A percentile compares a stretch with the other conserved stretches of the same genome.
Conservation (phyloP, 2,113 vertebrate species). For the Neodontobutis hainanensis region DNA sequence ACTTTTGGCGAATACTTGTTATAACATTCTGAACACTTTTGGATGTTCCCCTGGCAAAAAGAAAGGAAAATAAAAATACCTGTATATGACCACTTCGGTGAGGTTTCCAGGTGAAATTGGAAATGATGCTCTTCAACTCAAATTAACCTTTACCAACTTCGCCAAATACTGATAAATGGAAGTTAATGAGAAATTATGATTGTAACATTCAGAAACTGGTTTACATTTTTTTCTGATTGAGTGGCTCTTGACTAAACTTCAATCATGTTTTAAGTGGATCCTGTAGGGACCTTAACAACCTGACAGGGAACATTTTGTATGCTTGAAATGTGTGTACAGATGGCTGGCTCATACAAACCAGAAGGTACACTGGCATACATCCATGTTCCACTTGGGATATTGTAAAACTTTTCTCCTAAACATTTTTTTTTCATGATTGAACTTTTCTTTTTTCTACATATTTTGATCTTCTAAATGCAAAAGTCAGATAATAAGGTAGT, state of each 20-base stretch:
- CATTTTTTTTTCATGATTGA: slow-evolving; percentile 10
- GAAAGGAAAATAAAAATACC: no score
- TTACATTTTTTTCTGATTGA: background rate
- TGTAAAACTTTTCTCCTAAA: slow-evolving; percentile 18
- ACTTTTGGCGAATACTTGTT: no score
- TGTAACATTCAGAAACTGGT: background rate
- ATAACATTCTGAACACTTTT: no score
- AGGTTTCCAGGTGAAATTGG: no score
- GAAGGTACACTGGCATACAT: background rate
- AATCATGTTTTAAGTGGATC: background rate
- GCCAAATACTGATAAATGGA: background rate
- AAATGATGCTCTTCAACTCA: no score
- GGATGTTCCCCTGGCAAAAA: no score
- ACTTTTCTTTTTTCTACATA: background rate
- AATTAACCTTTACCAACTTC: background rate
- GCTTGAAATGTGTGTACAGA: slow-evolving; percentile 37
- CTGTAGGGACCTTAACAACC: background rate
- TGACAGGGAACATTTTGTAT: background rate
- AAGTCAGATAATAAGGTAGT: slow-evolving; percentile 25
- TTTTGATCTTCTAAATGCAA: slow-evolving; percentile 7
- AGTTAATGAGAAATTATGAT: background rate
- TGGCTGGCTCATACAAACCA: slow-evolving; percentile 23
- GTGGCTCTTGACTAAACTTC: background rate
- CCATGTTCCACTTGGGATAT: slow-evolving; percentile 9
- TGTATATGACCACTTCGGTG: no score